Conservation (phyloP, 2,113 vertebrate genomes). For the Notothenia rossii region DNA sequence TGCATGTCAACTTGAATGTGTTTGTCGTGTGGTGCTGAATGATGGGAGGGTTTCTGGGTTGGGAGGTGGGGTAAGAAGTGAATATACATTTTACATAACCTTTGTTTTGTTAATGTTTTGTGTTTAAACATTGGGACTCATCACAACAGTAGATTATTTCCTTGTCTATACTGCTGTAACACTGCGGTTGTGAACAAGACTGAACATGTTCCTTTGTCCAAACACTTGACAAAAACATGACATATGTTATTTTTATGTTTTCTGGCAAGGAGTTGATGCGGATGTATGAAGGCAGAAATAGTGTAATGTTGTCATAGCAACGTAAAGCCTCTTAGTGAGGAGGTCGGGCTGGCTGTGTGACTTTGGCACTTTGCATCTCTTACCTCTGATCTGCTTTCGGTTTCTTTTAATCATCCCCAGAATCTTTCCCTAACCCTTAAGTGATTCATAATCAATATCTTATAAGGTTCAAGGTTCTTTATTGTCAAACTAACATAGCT, state of each 20-base stretch:
- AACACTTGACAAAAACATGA: not conserved
- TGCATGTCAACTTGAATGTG: no score
- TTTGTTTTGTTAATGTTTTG: not conserved
- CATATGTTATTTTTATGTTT: not conserved
- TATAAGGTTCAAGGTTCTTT: no score
- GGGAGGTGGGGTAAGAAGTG: not conserved
- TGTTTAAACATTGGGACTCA: not conserved
- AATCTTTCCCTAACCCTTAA: not conserved
- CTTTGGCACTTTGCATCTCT: not conserved
- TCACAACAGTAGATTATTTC: constrained; percentile 6
- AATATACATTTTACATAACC: not conserved
- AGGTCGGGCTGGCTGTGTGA: not conserved
- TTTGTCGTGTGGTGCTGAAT: not conserved
- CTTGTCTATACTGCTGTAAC: constrained; percentile 8
- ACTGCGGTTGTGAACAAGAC: not conserved
- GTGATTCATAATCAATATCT: not conserved
- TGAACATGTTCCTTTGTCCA: not conserved
- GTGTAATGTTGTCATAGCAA: not conserved
- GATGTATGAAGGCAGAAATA: constrained; percentile 3
- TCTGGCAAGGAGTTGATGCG: not conserved
- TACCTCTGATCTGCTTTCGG: not conserved
- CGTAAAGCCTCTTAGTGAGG: not conserved
- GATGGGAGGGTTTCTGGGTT: not conserved
- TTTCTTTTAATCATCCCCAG: not conserved
- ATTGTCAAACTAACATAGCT: no score